Conservation (phyloP, 2,888 invertebrate species). For the Coleophora deauratella region DNA sequence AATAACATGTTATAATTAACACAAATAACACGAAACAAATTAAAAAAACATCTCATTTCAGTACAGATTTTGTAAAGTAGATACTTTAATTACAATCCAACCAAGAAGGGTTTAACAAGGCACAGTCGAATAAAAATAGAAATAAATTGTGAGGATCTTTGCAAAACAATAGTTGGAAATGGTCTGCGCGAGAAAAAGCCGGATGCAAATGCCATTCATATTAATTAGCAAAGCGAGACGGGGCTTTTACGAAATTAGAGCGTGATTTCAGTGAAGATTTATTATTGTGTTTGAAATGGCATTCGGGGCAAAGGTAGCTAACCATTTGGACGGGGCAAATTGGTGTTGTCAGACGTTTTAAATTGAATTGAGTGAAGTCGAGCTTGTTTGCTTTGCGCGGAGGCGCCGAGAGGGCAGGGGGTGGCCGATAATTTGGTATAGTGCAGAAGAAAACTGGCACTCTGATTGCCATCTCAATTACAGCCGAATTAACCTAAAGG, state of each 20-base stretch:
- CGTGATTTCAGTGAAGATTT: slow-evolving; percentile 73
- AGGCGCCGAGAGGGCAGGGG: slow-evolving; percentile 31
- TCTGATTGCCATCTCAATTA: too few species aligned
- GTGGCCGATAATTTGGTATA: slow-evolving; percentile 38
- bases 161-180: slow-evolving; percentile 74
- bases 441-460: too few species aligned
- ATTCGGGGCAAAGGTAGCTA: slow-evolving; percentile 69
- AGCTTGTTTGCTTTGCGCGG: slow-evolving; percentile 45
- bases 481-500: too few species aligned
- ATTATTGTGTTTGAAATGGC: slow-evolving; percentile 71
- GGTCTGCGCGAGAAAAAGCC: slow-evolving; percentile 71
- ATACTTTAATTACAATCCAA: slow-evolving; percentile 54
- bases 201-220: slow-evolving; percentile 75
- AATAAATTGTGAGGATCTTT: slow-evolving; percentile 72
- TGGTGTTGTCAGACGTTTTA: slow-evolving; percentile 64
- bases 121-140: slow-evolving; percentile 62
- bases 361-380: slow-evolving; percentile 63
- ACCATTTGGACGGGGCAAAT: slow-evolving; percentile 67
- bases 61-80: slow-evolving; percentile 34
- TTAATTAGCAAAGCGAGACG: slow-evolving; percentile 74
- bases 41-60: slow-evolving; percentile 47
- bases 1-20: too few species aligned
- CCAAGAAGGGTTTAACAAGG: slow-evolving; percentile 33
- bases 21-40: too few species aligned
- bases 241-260: slow-evolving; percentile 74